Evolutionary conservation across 2,888 invertebrate species (phyloP).

Genomic region (Sphaeridia pumilis): DNA sequence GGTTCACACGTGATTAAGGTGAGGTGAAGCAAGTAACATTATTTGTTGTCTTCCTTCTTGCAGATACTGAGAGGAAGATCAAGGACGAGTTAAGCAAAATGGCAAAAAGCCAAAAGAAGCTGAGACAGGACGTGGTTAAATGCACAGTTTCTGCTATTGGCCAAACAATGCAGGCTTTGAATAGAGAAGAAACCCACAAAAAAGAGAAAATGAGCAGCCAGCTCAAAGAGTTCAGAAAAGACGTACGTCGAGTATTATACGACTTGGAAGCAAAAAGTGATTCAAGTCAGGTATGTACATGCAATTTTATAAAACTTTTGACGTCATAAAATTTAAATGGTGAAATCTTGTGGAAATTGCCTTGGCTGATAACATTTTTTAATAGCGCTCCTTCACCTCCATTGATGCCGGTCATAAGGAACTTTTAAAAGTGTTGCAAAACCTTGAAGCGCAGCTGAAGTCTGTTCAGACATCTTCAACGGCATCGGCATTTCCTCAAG

Average conservation of each 20-base stretch:
- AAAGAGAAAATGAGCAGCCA: slow-evolving; percentile 22
- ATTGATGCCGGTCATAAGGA: slow-evolving; percentile 28
- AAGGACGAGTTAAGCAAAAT: slow-evolving; percentile 15
- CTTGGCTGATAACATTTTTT: too few relatives aligned
- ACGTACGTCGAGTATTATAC: slow-evolving; percentile 22
- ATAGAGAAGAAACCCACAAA: slow-evolving; percentile 19
- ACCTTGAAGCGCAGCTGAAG: slow-evolving; percentile 25
- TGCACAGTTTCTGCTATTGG: slow-evolving; percentile 18
- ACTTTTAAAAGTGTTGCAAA: slow-evolving; percentile 25
- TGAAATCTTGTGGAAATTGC: too few relatives aligned
- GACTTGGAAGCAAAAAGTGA: slow-evolving; percentile 23
- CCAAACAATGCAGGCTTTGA: slow-evolving; percentile 17
- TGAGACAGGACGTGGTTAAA: slow-evolving; percentile 23
- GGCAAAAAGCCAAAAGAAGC: slow-evolving; percentile 19
- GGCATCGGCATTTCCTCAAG: too few relatives aligned
- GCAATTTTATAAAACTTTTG: too few relatives aligned
- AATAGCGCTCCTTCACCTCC: slow-evolving; percentile 23
- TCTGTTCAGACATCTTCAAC: too few relatives aligned
- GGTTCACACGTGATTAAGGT: too few relatives aligned
- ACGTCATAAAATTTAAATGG: too few relatives aligned
- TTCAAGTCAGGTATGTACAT: too few relatives aligned
- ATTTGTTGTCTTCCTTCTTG: too few relatives aligned
- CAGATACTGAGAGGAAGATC: slow-evolving; percentile 23
- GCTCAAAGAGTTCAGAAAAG: slow-evolving; percentile 30
- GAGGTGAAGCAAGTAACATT: too few relatives aligned